These are phyloP conservation scores for Tichodroma muraria DNA, from an alignment of 2,113 vertebrate genomes.

Conservation along the genomic window DNA sequence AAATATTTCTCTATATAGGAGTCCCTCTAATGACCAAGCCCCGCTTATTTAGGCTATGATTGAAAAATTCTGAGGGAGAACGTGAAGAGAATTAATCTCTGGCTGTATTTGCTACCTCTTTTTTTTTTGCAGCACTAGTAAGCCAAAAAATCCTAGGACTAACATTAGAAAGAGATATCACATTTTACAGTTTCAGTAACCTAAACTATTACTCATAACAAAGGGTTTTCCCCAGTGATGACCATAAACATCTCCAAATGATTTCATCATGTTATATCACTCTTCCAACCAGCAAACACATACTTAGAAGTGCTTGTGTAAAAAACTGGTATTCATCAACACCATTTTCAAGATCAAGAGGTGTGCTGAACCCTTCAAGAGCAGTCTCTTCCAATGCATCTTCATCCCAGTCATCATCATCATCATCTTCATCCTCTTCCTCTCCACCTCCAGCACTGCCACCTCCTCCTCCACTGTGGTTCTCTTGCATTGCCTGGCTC, in stretches of 20 bases:
- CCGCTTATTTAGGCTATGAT: neutral
- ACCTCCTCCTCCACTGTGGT: slow-evolving; percentile 55
- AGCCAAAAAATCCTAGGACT: neutral
- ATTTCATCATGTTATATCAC: neutral
- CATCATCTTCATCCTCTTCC: slow-evolving; percentile 78
- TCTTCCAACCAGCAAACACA: neutral
- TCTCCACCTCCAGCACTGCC: slow-evolving; percentile 77
- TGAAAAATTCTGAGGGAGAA: neutral
- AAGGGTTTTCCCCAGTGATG: neutral
- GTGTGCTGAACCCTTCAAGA: slow-evolving; percentile 93
- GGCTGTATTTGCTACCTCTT: neutral
- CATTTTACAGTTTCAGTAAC: neutral
- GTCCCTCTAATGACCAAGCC: neutral
- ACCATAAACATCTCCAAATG: neutral
- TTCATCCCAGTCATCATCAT: slow-evolving; percentile 93
- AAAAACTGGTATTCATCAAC: slow-evolving; percentile 97
- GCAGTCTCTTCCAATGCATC: slow-evolving; percentile 90
- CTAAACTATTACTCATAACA: neutral
- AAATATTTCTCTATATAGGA: neutral
- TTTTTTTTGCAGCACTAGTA: neutral
- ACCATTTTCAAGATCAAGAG: slow-evolving; percentile 88
- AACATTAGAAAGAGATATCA: neutral
- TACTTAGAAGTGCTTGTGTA: slow-evolving; percentile 86
- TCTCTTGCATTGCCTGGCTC: slow-evolving; percentile 75
- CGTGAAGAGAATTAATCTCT: neutral